Percentiles rank a stretch among this genome's conserved stretches.
Conservation (phyloP, 2,113 vertebrate genomes). For the Oreamnos americanus region DNA sequence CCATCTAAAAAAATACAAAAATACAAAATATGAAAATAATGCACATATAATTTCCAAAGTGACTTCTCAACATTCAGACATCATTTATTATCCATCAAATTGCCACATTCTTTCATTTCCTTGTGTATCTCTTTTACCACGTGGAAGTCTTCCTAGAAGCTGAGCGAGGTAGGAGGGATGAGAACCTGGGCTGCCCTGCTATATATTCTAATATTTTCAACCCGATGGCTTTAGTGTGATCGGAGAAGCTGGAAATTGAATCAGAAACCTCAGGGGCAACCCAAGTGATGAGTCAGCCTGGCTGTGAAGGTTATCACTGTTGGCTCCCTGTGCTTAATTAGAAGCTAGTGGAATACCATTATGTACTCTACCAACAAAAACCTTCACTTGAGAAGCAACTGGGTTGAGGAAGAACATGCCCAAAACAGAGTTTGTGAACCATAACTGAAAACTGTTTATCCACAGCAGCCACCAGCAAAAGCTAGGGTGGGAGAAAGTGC, state of each 20-base stretch:
- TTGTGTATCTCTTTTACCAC: not conserved
- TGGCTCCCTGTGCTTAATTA: not conserved
- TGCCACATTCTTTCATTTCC: not conserved
- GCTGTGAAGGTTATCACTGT: not conserved
- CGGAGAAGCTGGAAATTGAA: slow-evolving; percentile 28
- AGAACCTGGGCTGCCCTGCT: not conserved
- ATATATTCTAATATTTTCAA: not conserved
- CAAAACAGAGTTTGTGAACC: not conserved
- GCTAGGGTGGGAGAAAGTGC: not conserved
- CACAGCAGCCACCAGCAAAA: not conserved
- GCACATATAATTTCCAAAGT: not conserved
- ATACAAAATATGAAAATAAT: not conserved
- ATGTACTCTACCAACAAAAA: not conserved
- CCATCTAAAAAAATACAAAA: not conserved
- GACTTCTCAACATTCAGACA: not conserved
- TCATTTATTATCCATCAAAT: not conserved
- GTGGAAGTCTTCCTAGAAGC: not conserved
- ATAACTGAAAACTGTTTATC: not conserved
- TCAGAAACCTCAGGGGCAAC: not conserved
- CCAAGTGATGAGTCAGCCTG: not conserved
- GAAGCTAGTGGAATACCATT: slow-evolving; percentile 6
- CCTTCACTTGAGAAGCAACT: not conserved
- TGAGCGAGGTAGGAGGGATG: not conserved
- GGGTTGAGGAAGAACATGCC: not conserved
- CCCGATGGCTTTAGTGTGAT: not conserved